Conservation (phyloP, 2,888 invertebrate species). For the Diaprepes abbreviatus region DNA sequence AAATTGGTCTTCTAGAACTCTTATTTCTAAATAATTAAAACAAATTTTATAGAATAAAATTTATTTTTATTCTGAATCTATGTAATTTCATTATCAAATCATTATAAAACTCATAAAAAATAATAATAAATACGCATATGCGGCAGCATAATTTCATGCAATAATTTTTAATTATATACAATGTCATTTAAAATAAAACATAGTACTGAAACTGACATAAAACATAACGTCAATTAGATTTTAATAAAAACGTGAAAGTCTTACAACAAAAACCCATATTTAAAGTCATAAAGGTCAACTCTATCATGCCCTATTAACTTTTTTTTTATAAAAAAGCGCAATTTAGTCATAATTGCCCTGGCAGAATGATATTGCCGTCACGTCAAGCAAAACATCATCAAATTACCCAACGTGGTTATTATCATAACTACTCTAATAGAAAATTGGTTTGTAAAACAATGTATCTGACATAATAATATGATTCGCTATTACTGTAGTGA, state of each 20-base stretch:
- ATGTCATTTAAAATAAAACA: neutral
- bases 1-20: too few species aligned
- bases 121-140: too few species aligned
- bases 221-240: neutral
- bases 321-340: constrained; percentile 14
- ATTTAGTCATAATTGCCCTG: constrained; percentile 17
- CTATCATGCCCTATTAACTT: constrained; percentile 1
- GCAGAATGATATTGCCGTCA: constrained; percentile 17
- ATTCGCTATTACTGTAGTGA: constrained; percentile 17
- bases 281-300: constrained; percentile 17
- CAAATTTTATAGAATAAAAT: too few species aligned
- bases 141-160: neutral
- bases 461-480: constrained; percentile 22
- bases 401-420: constrained; percentile 19
- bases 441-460: constrained; percentile 23
- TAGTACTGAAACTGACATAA: neutral
- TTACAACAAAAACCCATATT: constrained; percentile 15
- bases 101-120: too few species aligned
- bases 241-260: constrained; percentile 18
- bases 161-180: constrained; percentile 4
- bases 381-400: constrained; percentile 22
- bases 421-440: constrained; percentile 22
- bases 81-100: too few species aligned
- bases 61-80: too few species aligned
- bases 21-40: too few species aligned